Evolutionary conservation across 2,797 vertebrate genomes (phyloP), one percentile per base, ranked within the genome.

Genomic region (Steatocranus sp.): DNA sequence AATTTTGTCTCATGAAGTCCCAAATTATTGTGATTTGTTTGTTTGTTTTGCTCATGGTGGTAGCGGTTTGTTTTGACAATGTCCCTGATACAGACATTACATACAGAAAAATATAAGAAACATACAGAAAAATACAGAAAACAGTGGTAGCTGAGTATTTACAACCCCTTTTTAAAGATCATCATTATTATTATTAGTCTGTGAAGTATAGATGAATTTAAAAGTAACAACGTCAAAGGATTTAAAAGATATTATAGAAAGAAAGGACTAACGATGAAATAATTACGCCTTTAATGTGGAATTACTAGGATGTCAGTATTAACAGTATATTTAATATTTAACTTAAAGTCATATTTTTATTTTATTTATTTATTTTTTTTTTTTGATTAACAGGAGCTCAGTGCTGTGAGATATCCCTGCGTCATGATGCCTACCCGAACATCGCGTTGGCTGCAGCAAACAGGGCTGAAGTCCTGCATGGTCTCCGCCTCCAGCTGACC

Each of bases 341-440:
- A 46, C 27, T 54, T 41, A 58, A 56, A 56, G 53, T 77, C 38
- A 58, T n/a, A n/a, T 56, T 30, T 9, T 54, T 54, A 9, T 54
- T 54, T 4, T 32, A 30, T 32, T 32, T 50, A 50, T 20, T 20
- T 51, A 12, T 51, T 56, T 1, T 48, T 50, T 1, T 49, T 4
- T 48, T 50, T 1, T 49, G 4, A 75, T 66, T 18, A 41, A 6
- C 53, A 38, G 30, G 4, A n/a, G 75, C 78, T 81, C 41, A 2
- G 58, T 9, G 79, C 15, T 25, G 5, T 43, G 17, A 41, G 51
- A 80, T 86, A 78, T 86, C 88, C 86, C 92, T 95, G 95, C 92
- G 96, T 96, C 95, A 96, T 88, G 89, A 6, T 87, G 80, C 98
- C 96, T 95, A 99, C 98, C 98, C 98, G 90, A 98, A 95, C 75